Conservation (phyloP, 2,888 invertebrate genomes). For the Endotricha flammealis region DNA sequence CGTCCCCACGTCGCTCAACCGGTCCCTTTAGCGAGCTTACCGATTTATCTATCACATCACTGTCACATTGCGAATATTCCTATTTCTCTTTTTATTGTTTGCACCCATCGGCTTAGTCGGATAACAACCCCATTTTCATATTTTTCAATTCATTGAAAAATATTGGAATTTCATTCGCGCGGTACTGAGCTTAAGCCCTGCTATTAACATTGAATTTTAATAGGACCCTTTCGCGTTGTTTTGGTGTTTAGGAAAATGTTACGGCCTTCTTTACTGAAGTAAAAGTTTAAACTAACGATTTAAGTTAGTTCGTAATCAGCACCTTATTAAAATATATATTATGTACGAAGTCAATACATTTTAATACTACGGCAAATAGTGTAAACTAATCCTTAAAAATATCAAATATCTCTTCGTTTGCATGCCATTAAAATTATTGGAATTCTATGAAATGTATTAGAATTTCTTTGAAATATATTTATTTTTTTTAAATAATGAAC, state of each 20-base stretch:
- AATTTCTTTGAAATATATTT: no score
- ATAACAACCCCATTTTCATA: slow-evolving; percentile 14
- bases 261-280: slow-evolving; percentile 8
- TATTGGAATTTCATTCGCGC: slow-evolving; percentile 9
- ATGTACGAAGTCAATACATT: background rate
- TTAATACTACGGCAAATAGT: no score
- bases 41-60: slow-evolving; percentile 13
- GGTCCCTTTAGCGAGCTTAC: slow-evolving; percentile 1
- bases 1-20: no score
- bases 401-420: no score
- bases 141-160: slow-evolving; percentile 12
- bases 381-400: no score
- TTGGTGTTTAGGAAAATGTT: slow-evolving; percentile 10
- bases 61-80: slow-evolving; percentile 11
- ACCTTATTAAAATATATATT: slow-evolving; percentile 1
- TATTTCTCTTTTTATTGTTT: slow-evolving; percentile 12
- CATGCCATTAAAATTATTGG: no score
- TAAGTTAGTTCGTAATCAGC: background rate
- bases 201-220: slow-evolving; percentile 12
- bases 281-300: slow-evolving; percentile 8
- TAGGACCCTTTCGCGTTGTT: slow-evolving; percentile 3
- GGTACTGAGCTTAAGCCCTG: slow-evolving; percentile 4
- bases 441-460: no score
- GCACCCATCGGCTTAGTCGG: slow-evolving; percentile 13
- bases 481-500: no score